These are phyloP conservation scores for Coregonus suidteri DNA, from an alignment of 2,797 vertebrate species.

Conservation along the genomic window DNA sequence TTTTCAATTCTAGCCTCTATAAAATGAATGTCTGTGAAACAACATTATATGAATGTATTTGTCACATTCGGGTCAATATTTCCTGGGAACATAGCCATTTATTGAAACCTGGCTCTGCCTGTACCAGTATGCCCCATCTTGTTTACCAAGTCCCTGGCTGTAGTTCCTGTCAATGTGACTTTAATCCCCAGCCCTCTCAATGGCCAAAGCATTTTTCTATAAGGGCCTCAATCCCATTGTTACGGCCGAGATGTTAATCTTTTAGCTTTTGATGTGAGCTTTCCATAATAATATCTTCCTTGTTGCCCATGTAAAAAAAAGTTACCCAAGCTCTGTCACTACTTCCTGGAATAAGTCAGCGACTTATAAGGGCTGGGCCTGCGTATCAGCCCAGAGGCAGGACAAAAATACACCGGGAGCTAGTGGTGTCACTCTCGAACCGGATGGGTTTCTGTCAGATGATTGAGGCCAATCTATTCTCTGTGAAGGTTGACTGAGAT, in stretches of 20 bases:
- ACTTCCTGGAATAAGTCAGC: slow-evolving; percentile 63
- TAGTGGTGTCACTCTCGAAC: slow-evolving; percentile 35
- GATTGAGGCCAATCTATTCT: slow-evolving; percentile 43
- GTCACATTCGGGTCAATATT: background rate
- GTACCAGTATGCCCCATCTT: background rate
- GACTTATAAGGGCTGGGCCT: slow-evolving; percentile 66
- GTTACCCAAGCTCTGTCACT: slow-evolving; percentile 41
- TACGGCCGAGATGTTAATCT: slow-evolving; percentile 35
- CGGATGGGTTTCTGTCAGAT: slow-evolving; percentile 51
- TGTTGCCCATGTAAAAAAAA: slow-evolving; percentile 16
- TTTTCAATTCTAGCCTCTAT: background rate
- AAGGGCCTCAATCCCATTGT: slow-evolving; percentile 1
- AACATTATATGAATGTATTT: background rate
- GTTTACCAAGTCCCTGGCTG: background rate
- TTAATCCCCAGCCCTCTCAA: background rate
- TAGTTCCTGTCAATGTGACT: background rate
- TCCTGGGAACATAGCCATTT: background rate
- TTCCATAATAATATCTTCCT: slow-evolving; percentile 28
- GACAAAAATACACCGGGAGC: slow-evolving; percentile 73
- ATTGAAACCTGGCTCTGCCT: background rate
- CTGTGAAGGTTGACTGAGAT: background rate
- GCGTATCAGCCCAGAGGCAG: slow-evolving; percentile 32
- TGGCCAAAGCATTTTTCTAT: background rate
- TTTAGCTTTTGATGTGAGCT: slow-evolving; percentile 24
- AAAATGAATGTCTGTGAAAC: background rate